Evolutionary conservation across 1,140 invertebrate genomes (phyloP), one percentile per base, ranked within the genome.

Genomic region (Agraylea sexmaculata): DNA sequence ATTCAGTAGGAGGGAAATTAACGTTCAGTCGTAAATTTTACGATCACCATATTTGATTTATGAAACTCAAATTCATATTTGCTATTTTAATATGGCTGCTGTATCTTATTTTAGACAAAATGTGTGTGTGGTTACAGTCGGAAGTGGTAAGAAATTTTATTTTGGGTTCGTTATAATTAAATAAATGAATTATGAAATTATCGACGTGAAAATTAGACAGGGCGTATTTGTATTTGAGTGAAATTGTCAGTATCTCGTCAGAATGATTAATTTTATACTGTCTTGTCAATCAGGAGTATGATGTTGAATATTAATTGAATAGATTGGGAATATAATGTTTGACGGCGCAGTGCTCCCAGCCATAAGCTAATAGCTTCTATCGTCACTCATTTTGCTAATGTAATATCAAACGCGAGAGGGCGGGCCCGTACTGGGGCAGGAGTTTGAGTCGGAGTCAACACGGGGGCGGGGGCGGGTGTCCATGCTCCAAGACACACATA

Each of bases 371-470:
- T 47, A 40, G 47, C 40, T 39, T 45, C 39, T 42, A 49, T 49
- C 43, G 39, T 45, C 39, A 49, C 40, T 43, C 43, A 45, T 49
- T 49, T 49, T 42, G 47, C 43, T 49, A 49, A 49, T 49, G 43
- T 45, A 49, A 49, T 49, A 49, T 49, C 43, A 45, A 45, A 49
- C 43, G 43, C 29, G n/a, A 40, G 37, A 18, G n/a, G 34, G 36
- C 18, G 32, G 31, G 29, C 34, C 29, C 21, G 34, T 20, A n/a
- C 20, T 19, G 34, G 15, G 35, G 21, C 20, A 19, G n/a, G n/a
- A n/a, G n/a, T n/a, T n/a, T n/a, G n/a, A n/a, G n/a, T n/a, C n/a
- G n/a, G n/a, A n/a, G n/a, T n/a, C n/a, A n/a, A n/a, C n/a, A n/a
- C n/a, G n/a, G n/a, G 35, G 15, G 3, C 11, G 28, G 34, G 13